phyloP scores from a whole-genome alignment of 2,113 vertebrate species.

The Eulemur rufifrons region DNA sequence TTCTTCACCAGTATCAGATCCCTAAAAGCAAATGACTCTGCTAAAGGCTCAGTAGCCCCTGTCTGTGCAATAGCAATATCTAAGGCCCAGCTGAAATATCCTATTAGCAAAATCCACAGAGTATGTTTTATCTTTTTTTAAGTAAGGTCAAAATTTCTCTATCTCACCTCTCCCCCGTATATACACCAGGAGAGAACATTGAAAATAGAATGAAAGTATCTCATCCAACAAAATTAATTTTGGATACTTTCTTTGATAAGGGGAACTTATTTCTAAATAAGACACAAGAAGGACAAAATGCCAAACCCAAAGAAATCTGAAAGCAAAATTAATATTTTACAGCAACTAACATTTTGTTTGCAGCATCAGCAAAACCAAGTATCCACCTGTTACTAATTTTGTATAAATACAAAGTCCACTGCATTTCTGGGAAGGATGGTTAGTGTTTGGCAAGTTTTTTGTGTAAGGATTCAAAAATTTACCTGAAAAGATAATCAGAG shows the following conservation, averaged over 20 bases:
- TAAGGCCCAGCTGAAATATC: not conserved
- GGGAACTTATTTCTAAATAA: not conserved
- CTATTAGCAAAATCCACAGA: not conserved
- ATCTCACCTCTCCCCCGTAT: not conserved
- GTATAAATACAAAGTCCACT: conserved; percentile 49
- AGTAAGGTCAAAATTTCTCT: not conserved
- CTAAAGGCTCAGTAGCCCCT: not conserved
- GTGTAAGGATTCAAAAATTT: conserved; percentile 27
- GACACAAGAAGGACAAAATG: not conserved
- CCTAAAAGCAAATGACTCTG: not conserved
- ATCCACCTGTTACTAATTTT: conserved; percentile 62
- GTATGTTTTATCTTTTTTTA: not conserved
- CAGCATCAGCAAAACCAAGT: conserved; percentile 56
- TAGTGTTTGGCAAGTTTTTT: conserved; percentile 15
- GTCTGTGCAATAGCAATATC: not conserved
- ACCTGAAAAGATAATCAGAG: not conserved
- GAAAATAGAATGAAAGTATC: not conserved
- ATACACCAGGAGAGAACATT: not conserved
- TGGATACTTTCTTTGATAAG: not conserved
- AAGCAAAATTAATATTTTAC: conserved; percentile 71
- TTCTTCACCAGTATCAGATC: not conserved
- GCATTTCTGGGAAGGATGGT: conserved; percentile 44
- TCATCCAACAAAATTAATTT: not conserved
- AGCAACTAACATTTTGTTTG: conserved; percentile 40
- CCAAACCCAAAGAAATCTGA: not conserved